phyloP scores from a whole-genome alignment of 2,797 vertebrate species.

The Alauda arvensis region DNA sequence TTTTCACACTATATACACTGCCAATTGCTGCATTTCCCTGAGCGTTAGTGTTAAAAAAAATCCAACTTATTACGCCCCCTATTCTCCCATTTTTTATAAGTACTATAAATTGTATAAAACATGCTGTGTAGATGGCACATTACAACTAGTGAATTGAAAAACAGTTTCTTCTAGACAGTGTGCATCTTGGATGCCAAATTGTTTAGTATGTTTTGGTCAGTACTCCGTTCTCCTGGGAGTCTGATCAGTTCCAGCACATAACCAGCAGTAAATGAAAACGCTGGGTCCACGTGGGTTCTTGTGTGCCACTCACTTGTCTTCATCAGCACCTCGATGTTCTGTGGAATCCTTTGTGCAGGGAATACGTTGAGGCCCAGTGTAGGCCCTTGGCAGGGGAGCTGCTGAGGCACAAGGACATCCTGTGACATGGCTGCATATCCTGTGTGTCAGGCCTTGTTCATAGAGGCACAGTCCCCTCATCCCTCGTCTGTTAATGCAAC shows the following conservation, averaged over 20 bases:
- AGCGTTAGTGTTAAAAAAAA: not conserved
- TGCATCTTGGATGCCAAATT: conserved; percentile 26
- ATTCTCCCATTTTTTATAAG: not conserved
- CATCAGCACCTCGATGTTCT: not conserved
- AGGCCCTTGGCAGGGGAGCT: not conserved
- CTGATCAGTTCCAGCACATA: not conserved
- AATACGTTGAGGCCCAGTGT: not conserved
- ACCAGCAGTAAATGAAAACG: not conserved
- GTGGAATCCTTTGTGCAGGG: not conserved
- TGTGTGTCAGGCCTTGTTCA: fast-evolving
- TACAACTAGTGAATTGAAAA: not conserved
- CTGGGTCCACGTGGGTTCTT: not conserved
- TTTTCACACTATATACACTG: not conserved
- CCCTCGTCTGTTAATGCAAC: not conserved
- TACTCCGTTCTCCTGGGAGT: conserved; percentile 17
- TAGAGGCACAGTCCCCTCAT: not conserved
- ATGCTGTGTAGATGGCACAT: not conserved
- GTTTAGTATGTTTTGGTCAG: conserved; percentile 46
- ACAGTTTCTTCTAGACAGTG: conserved; percentile 12
- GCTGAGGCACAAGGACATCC: not conserved
- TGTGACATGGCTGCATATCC: not conserved
- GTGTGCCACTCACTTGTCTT: not conserved
- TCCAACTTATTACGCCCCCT: not conserved
- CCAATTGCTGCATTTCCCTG: conserved; percentile 26
- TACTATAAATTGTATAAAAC: conserved; percentile 29